phyloP scores from a whole-genome alignment of 2,888 invertebrate genomes.

The Eupithecia abbreviata region DNA sequence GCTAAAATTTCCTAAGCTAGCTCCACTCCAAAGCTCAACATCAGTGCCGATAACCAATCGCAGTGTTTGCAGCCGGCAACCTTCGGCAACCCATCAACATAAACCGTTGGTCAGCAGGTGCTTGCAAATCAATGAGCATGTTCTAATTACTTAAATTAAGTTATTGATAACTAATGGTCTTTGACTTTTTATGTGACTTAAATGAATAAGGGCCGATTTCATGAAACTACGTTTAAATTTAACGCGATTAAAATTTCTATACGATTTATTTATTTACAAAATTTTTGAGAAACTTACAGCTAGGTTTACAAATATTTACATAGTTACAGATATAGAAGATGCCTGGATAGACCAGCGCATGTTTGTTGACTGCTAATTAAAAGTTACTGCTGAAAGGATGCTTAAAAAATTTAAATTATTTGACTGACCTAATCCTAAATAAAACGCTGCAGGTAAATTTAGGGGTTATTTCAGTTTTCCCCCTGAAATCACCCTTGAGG shows the following conservation, averaged over 20 bases:
- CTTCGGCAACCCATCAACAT: conserved; percentile 18
- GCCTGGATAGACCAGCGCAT: too few species aligned
- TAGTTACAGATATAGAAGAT: too few species aligned
- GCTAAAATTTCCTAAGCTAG: background rate
- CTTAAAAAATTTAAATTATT: background rate
- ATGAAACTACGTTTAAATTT: background rate
- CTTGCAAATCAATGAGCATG: conserved; percentile 27
- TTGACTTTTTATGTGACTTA: background rate
- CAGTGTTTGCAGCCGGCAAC: conserved; percentile 8
- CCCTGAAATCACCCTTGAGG: too few species aligned
- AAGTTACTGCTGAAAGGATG: too few species aligned
- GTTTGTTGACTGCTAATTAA: too few species aligned
- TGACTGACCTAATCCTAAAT: background rate
- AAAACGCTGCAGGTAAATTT: too few species aligned
- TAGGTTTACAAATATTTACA: too few species aligned
- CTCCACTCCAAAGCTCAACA: background rate
- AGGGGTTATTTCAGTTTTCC: too few species aligned
- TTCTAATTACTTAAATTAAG: conserved; percentile 29
- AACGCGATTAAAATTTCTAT: background rate
- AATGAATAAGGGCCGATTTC: background rate
- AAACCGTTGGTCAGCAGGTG: conserved; percentile 38
- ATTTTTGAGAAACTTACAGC: too few species aligned
- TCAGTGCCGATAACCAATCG: background rate
- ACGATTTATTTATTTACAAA: background rate
- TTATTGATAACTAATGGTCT: conserved; percentile 12